phyloP scores from a whole-genome alignment of 2,797 vertebrate genomes.

The Mallotus villosus region DNA sequence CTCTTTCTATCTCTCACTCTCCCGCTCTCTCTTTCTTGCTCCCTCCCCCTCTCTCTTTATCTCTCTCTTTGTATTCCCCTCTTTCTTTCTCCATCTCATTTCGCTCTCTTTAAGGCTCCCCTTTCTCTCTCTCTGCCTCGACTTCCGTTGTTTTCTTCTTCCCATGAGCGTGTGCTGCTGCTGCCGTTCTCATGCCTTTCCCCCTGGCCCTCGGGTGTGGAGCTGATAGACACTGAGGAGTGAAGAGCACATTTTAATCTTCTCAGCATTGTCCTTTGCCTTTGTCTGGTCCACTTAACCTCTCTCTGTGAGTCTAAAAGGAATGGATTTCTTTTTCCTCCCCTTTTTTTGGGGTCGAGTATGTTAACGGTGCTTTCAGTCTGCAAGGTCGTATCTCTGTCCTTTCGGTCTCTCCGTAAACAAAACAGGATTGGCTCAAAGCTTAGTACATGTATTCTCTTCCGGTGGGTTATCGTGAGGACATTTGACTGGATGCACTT shows the following conservation, averaged over 20 bases:
- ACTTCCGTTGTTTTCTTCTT: conserved; percentile 21
- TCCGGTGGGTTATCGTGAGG: not conserved
- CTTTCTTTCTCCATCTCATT: not conserved
- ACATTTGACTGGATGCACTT: too few species aligned
- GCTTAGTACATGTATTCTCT: conserved; percentile 1
- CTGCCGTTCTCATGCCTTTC: too few species aligned
- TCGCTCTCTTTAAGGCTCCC: not conserved
- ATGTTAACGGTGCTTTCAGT: conserved; percentile 1
- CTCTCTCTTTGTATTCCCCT: not conserved
- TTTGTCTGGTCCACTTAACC: conserved; percentile 48
- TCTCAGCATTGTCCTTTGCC: conserved; percentile 30
- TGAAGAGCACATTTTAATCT: conserved; percentile 49
- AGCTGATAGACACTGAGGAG: conserved; percentile 26
- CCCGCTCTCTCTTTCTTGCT: not conserved
- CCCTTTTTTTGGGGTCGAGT: not conserved
- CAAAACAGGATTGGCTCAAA: conserved; percentile 6
- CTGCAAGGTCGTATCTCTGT: not conserved
- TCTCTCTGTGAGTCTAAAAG: conserved; percentile 24
- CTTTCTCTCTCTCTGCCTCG: not conserved
- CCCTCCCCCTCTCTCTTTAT: not conserved
- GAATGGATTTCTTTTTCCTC: conserved; percentile 2
- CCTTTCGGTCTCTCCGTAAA: not conserved
- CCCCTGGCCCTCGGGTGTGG: conserved; percentile 34
- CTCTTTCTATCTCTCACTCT: not conserved
- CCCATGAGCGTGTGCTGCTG: conserved; percentile 11